phyloP scores from a whole-genome alignment of 2,888 invertebrate species.

The Liodrosophila aerea region DNA sequence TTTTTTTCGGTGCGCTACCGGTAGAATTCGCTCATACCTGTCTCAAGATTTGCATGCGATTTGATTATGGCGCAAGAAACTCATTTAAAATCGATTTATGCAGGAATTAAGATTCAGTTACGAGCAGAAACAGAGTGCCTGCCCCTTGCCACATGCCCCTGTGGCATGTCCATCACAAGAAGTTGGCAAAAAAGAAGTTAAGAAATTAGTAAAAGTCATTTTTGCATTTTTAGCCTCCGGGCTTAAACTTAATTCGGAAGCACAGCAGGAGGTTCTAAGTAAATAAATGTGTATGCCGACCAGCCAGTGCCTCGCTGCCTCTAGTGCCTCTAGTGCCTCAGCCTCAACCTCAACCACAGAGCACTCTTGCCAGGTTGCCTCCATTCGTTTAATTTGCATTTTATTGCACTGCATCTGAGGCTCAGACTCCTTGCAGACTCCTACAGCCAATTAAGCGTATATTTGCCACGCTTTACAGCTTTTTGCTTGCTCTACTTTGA shows the following conservation, averaged over 20 bases:
- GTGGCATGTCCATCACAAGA: conserved; percentile 70
- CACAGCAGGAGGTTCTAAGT: conserved; percentile 87
- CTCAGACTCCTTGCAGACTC: conserved; percentile 6
- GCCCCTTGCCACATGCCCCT: conserved; percentile 18
- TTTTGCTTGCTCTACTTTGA: conserved; percentile 67
- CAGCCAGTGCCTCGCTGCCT: conserved; percentile 63
- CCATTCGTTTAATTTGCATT: conserved; percentile 79
- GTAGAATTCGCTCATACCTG: conserved; percentile 25
- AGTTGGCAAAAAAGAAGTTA: conserved; percentile 62
- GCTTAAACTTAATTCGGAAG: conserved; percentile 89
- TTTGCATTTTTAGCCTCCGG: conserved; percentile 86
- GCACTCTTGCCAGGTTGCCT: neutral
- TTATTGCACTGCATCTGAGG: conserved; percentile 65
- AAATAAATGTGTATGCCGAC: conserved; percentile 77
- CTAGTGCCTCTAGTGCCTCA: conserved; percentile 30
- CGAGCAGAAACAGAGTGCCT: neutral
- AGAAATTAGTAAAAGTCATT: conserved; percentile 83
- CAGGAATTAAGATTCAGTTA: conserved; percentile 74
- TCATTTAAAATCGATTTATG: conserved; percentile 81
- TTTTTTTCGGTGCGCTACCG: conserved; percentile 66
- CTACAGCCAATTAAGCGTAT: conserved; percentile 74
- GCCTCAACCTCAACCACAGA: neutral
- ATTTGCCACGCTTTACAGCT: conserved; percentile 78
- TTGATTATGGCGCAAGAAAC: conserved; percentile 69
- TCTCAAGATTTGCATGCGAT: conserved; percentile 67